Base-by-base conservation (phyloP, 1,140 invertebrate species). In the Xylocopa sonorina region DNA sequence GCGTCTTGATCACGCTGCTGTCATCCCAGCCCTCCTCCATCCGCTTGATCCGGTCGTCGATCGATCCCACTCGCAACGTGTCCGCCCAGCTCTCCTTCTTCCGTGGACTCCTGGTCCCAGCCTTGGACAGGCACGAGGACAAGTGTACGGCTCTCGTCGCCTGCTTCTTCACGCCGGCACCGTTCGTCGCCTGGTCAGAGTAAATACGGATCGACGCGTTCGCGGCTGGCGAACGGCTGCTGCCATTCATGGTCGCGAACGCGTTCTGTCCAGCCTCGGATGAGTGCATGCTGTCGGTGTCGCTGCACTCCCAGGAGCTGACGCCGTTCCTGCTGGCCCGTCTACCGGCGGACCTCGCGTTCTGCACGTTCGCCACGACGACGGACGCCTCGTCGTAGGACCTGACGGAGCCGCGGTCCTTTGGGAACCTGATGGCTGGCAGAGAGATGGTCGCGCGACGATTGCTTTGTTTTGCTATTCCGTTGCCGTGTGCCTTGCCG, bases 401-500 rank as follows among this genome's bases (percentile, higher is more conserved):
- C n/a, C n/a, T 10, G 29, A 27, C 12, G 3, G 63, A 32, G 4
- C 50, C 46, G 2, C 27, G 29, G 71, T 74, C 10, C 55, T 78
- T 32, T 12, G 50, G 12, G 53, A 46, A 48, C 3, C 75, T 55
- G 46, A n/a, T 57, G n/a, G 78, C 79, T 9, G 67, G 68, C 10
- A 57, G 21, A 21, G 41, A 60, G 41, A 77, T 46, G 62, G 38
- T 46, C 0, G 55, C 18, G 72, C 85, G 74, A 64, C 72, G 88
- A 85, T 80, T 83, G 27, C 76, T 85, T 58, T 91, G 89, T 82
- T 94, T 94, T 16, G 89, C 91, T 50, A 94, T 94, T 7, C 95
- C 95, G 68, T 95, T 94, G 10, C 95, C 96, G 84, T 96, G 96
- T 0, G 95, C 94, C 82, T 95, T 95, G 50, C 96, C 96, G 24